These are phyloP conservation scores for Melieria omissa DNA, from an alignment of 2,888 invertebrate species.

Conservation along the genomic window DNA sequence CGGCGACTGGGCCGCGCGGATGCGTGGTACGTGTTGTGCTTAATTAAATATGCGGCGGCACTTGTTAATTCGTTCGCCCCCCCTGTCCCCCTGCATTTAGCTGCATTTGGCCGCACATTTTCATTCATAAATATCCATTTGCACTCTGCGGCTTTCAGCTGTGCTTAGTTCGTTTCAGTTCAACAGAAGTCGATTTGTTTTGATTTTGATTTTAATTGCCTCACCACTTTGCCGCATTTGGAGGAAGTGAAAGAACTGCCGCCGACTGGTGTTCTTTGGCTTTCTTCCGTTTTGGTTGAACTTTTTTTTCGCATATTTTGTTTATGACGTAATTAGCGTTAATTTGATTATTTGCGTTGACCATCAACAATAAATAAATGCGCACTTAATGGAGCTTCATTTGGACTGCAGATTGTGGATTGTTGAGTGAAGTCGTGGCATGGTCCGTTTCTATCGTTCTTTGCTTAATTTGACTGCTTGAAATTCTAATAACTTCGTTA, in stretches of 20 bases:
- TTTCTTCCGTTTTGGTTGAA: not conserved
- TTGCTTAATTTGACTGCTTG: too few relatives aligned
- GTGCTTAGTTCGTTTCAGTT: constrained; percentile 6
- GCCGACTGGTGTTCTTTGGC: not conserved
- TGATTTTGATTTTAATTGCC: constrained; percentile 3
- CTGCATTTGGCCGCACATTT: not conserved
- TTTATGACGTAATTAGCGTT: constrained; percentile 20
- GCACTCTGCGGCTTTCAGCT: not conserved
- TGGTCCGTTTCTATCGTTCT: too few relatives aligned
- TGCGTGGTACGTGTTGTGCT: constrained; percentile 27
- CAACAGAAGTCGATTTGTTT: not conserved
- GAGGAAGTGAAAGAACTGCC: too few relatives aligned
- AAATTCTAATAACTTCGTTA: too few relatives aligned
- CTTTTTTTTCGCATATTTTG: not conserved
- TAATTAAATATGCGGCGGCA: constrained; percentile 11
- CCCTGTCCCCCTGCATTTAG: not conserved
- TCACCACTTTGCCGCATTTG: not conserved
- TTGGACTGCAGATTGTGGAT: too few relatives aligned
- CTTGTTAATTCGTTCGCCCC: not conserved
- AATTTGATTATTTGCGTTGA: not conserved
- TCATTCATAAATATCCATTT: constrained; percentile 18
- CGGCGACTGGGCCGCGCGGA: constrained; percentile 18
- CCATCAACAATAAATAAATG: too few relatives aligned
- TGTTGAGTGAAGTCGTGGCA: too few relatives aligned
- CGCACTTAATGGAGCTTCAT: too few relatives aligned